Conservation (phyloP, 2,797 vertebrate species). For the Tarsius wallacei region DNA sequence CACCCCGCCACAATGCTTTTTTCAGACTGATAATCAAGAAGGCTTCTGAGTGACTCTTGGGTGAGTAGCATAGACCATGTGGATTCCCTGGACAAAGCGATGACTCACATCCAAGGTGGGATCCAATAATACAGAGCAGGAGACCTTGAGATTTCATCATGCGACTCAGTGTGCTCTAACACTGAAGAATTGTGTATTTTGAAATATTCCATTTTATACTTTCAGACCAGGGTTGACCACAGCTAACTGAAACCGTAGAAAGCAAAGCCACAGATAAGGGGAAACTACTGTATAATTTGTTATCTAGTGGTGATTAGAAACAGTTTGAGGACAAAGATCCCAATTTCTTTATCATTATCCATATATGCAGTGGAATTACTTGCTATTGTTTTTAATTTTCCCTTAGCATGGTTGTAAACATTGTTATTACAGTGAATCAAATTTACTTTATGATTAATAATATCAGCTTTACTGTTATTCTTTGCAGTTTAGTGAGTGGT, state of each 20-base stretch:
- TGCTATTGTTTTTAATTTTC: background rate
- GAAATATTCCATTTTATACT: no score
- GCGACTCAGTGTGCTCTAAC: no score
- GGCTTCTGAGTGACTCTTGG: background rate
- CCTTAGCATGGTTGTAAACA: background rate
- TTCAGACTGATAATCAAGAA: background rate
- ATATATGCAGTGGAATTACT: background rate
- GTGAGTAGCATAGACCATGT: background rate
- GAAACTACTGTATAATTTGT: background rate
- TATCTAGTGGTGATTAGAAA: background rate
- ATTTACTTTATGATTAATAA: background rate
- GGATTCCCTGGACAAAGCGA: background rate
- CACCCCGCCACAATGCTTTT: background rate
- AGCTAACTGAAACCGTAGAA: no score
- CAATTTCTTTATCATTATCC: background rate
- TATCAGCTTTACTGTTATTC: background rate
- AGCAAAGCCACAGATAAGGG: no score
- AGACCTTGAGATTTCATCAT: no score
- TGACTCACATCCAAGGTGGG: no score
- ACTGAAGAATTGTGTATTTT: no score
- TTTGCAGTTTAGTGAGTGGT: background rate
- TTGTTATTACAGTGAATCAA: background rate
- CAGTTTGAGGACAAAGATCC: constrained; percentile 12
- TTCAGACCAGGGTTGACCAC: no score
- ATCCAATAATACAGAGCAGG: no score